These are phyloP conservation scores for Falco novaeseelandiae DNA, from an alignment of 2,797 vertebrate genomes.

Conservation along the genomic window DNA sequence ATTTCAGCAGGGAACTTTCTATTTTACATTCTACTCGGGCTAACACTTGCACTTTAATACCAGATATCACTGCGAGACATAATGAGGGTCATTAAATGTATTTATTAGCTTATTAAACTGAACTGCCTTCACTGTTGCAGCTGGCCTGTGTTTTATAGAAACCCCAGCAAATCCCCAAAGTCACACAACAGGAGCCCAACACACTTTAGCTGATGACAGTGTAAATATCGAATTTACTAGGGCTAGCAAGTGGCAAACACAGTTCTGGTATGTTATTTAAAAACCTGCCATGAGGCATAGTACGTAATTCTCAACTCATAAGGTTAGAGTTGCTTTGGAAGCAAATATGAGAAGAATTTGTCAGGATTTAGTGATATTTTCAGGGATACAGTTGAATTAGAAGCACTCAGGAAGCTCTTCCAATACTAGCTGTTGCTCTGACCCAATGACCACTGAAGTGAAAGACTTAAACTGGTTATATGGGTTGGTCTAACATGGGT, in stretches of 20 bases:
- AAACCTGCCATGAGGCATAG: constrained; percentile 52
- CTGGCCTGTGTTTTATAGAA: constrained; percentile 67
- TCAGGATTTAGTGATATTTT: constrained; percentile 27
- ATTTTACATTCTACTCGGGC: constrained; percentile 13
- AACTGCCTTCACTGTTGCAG: constrained; percentile 63
- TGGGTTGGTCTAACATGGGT: not conserved
- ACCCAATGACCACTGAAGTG: not conserved
- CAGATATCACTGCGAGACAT: constrained; percentile 67
- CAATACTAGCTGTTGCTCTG: not conserved
- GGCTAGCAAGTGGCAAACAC: constrained; percentile 64
- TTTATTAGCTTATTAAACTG: constrained; percentile 71
- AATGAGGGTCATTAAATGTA: constrained; percentile 68
- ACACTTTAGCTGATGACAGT: constrained; percentile 58
- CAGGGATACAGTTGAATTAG: constrained; percentile 7
- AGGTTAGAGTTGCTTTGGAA: constrained; percentile 4
- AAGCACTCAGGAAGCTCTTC: not conserved
- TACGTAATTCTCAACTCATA: constrained; percentile 38
- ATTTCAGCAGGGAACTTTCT: constrained; percentile 40
- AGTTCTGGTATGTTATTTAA: constrained; percentile 34
- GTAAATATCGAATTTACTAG: constrained; percentile 68
- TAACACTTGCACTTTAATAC: constrained; percentile 60
- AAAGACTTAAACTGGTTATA: not conserved
- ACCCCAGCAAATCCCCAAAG: constrained; percentile 62
- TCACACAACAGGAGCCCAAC: constrained; percentile 62
- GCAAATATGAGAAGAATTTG: constrained; percentile 53